phyloP scores from a whole-genome alignment of 2,797 vertebrate genomes.

The Characodon lateralis region DNA sequence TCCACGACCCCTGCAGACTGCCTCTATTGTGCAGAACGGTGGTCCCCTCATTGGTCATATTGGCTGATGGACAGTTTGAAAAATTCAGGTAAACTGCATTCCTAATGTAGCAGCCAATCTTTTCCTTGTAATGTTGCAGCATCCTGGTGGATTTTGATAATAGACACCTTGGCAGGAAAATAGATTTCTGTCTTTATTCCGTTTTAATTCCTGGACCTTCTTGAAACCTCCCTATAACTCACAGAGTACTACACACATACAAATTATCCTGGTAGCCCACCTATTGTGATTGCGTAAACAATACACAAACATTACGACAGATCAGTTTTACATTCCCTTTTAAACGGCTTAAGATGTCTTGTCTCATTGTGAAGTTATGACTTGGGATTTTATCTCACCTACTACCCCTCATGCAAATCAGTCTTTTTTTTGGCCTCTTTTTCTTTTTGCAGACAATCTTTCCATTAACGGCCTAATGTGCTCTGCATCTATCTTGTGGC shows the following conservation, averaged over 20 bases:
- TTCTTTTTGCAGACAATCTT: conserved; percentile 8
- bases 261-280: conserved; percentile 36
- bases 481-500: conserved; percentile 48
- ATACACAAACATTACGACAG: conserved; percentile 60
- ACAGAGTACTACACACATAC: conserved; percentile 38
- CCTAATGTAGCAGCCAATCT: not conserved
- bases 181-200: conserved; percentile 5
- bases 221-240: conserved; percentile 33
- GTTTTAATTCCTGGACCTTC: conserved; percentile 6
- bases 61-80: conserved; percentile 20
- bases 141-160: conserved; percentile 5
- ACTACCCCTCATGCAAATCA: conserved; percentile 57
- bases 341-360: conserved; percentile 38
- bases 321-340: conserved; percentile 72
- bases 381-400: conserved; percentile 56
- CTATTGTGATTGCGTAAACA: conserved; percentile 31
- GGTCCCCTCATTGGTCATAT: conserved; percentile 7
- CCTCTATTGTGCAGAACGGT: conserved; percentile 10
- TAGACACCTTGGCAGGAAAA: conserved; percentile 21
- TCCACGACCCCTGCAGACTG: not conserved
- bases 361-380: conserved; percentile 60
- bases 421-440: conserved; percentile 11
- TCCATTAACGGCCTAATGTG: conserved; percentile 21
- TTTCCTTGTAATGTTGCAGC: conserved; percentile 11
- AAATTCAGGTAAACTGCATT: conserved; percentile 10